phyloP scores from a whole-genome alignment of 2,888 invertebrate genomes.

The Perizoma flavofasciatum region DNA sequence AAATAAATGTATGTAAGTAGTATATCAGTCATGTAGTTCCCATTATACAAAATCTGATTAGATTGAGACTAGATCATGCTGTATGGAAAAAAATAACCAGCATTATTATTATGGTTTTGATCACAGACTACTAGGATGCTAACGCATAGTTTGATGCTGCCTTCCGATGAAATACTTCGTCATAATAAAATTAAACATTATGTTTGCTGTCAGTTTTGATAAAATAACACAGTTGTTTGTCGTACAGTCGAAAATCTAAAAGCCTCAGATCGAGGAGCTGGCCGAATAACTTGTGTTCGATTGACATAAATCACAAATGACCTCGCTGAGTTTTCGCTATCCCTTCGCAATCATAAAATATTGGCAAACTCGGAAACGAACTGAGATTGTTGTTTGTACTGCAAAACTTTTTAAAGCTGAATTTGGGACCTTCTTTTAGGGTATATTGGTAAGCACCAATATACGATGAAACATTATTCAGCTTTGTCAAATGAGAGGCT shows the following conservation, averaged over 20 bases:
- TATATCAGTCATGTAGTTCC: no score
- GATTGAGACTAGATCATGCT: no score
- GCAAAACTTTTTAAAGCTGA: conserved; percentile 39
- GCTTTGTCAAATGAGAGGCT: conserved; percentile 10
- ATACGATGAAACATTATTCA: conserved; percentile 1
- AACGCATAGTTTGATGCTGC: no score
- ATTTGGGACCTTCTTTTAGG: conserved; percentile 24
- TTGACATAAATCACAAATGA: conserved; percentile 48
- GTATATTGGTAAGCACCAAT: no score
- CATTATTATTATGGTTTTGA: no score
- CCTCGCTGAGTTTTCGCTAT: conserved; percentile 44
- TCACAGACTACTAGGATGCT: no score
- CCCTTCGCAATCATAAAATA: conserved; percentile 50
- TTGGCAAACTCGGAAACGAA: conserved; percentile 53
- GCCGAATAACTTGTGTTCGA: conserved; percentile 38
- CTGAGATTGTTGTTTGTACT: conserved; percentile 51
- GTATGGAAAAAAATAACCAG: no score
- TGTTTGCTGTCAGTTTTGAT: background rate
- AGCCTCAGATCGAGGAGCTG: conserved; percentile 12
- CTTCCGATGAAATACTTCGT: no score
- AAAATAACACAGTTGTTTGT: background rate
- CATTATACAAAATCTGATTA: no score
- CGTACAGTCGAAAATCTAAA: background rate
- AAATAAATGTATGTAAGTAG: conserved; percentile 6
- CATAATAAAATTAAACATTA: no score